Conservation (phyloP, 2,888 invertebrate species). For the Hydrotaea cyrtoneurina region DNA sequence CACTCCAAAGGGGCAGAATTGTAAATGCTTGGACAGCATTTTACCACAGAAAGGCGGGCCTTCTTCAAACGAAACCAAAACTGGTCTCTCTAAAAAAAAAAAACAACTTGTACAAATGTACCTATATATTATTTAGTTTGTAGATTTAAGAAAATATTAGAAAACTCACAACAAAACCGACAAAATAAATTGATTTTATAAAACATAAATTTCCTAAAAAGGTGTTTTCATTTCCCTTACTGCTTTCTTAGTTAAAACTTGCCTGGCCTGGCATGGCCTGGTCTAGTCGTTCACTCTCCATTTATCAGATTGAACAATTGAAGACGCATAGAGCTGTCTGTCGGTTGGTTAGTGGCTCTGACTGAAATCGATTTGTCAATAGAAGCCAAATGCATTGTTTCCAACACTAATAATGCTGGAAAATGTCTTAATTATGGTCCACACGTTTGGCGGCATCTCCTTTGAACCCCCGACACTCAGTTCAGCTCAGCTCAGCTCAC, state of each 20-base stretch:
- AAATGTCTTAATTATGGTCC: constrained; percentile 67
- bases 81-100: neutral
- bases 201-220: constrained; percentile 33
- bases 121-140: neutral
- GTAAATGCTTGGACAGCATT: constrained; percentile 55
- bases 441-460: constrained; percentile 62
- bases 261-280: neutral
- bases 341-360: constrained; percentile 3
- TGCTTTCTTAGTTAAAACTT: neutral
- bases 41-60: constrained; percentile 47
- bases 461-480: constrained; percentile 20
- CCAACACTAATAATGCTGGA: constrained; percentile 58
- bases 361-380: constrained; percentile 60
- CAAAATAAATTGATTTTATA: constrained; percentile 19
- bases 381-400: constrained; percentile 51
- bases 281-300: constrained; percentile 19
- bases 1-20: neutral
- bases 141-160: constrained; percentile 17
- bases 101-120: constrained; percentile 1
- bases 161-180: neutral
- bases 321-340: neutral
- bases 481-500: neutral
- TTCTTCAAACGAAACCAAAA: constrained; percentile 37
- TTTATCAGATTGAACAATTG: constrained; percentile 38
- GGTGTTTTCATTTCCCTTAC: constrained; percentile 25